These are phyloP conservation scores for Euproctis similis DNA, from an alignment of 2,888 invertebrate species.

Conservation along the genomic window DNA sequence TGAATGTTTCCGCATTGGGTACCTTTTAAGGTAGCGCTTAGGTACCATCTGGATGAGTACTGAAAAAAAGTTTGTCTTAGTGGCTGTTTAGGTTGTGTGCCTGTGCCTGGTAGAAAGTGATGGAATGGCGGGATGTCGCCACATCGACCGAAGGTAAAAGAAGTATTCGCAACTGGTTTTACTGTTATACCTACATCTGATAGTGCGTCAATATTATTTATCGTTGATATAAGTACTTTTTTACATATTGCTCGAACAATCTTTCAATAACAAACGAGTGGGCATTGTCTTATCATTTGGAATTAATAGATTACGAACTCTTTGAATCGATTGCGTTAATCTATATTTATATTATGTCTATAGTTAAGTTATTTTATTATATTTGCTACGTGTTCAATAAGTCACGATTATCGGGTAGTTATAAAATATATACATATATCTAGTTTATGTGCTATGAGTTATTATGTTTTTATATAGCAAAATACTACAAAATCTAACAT, in stretches of 20 bases:
- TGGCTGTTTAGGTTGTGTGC: conserved; percentile 35
- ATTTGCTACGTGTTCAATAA: conserved; percentile 7
- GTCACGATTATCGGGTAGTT: conserved; percentile 12
- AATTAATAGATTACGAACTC: conserved; percentile 32
- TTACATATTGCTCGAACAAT: conserved; percentile 39
- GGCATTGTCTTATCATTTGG: conserved; percentile 52
- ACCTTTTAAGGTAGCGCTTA: too few species aligned
- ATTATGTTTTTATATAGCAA: too few species aligned
- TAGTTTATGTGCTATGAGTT: too few species aligned
- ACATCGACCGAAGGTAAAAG: conserved; percentile 35
- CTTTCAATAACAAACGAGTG: conserved; percentile 41
- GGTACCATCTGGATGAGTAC: too few species aligned
- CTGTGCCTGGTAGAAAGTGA: conserved; percentile 44
- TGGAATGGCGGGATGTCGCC: conserved; percentile 25
- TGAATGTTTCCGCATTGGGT: too few species aligned
- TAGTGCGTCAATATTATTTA: too few species aligned
- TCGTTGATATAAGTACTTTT: conserved; percentile 50
- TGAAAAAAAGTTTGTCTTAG: conserved; percentile 33
- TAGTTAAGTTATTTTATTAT: neutral
- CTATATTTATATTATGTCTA: conserved; percentile 7
- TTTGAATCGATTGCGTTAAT: conserved; percentile 25
- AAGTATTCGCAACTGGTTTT: conserved; percentile 36
- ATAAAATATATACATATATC: too few species aligned
- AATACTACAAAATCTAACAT: too few species aligned
- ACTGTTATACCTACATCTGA: conserved; percentile 47